phyloP scores from a whole-genome alignment of 2,888 invertebrate species.

The Blera fallax region DNA sequence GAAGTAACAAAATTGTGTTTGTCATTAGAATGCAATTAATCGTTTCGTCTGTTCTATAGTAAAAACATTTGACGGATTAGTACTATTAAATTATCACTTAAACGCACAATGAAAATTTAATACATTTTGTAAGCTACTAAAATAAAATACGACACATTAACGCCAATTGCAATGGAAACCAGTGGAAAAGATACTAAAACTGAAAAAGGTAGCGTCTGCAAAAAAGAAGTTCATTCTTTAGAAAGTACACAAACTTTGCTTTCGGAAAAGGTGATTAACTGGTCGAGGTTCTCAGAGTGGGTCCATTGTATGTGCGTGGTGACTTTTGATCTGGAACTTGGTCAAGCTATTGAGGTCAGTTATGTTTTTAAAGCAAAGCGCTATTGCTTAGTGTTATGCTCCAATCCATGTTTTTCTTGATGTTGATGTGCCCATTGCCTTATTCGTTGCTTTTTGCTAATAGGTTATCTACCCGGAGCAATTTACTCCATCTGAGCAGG shows the following conservation, averaged over 20 bases:
- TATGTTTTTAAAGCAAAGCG: background rate
- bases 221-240: background rate
- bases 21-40: background rate
- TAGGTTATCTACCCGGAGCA: conserved; percentile 76
- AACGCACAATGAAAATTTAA: background rate
- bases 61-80: background rate
- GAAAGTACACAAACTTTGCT: background rate
- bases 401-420: background rate
- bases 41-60: background rate
- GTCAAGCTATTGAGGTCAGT: conserved; percentile 96
- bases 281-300: conserved; percentile 95
- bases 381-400: background rate
- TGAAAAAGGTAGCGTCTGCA: background rate
- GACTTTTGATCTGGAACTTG: conserved; percentile 98
- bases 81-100: background rate
- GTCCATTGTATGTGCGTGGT: conserved; percentile 98
- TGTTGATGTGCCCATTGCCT: background rate
- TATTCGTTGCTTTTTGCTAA: background rate
- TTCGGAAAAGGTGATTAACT: conserved; percentile 77
- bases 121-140: background rate
- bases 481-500: conserved; percentile 89
- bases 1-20: background rate
- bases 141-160: background rate
- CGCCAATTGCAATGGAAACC: conserved; percentile 25
- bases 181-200: background rate